Evolutionary conservation across 2,113 vertebrate species (phyloP).

Genomic region (Peucedramus taeniatus): DNA sequence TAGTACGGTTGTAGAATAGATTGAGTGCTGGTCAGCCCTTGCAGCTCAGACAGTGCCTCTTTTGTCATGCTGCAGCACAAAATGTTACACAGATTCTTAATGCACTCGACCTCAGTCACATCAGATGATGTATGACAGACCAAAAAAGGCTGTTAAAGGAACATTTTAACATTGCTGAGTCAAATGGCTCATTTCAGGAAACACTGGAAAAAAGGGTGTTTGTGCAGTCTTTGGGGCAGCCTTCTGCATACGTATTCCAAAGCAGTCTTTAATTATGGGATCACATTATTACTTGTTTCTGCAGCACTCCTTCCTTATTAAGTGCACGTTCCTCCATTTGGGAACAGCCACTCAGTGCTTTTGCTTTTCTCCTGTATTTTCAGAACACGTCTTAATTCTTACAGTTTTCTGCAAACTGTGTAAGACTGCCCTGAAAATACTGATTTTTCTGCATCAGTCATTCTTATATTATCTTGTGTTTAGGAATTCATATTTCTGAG

Average conservation of each 20-base stretch:
- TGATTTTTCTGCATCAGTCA: not conserved
- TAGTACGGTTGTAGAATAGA: not conserved
- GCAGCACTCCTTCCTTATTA: not conserved
- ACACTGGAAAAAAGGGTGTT: not conserved
- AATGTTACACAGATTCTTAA: not conserved
- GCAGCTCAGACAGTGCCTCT: not conserved
- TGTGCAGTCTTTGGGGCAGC: not conserved
- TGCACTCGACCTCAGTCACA: slow-evolving; percentile 11
- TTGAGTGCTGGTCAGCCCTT: not conserved
- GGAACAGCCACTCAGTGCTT: not conserved
- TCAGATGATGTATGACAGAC: slow-evolving; percentile 1
- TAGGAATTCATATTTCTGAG: not conserved
- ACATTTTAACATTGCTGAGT: not conserved
- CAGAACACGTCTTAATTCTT: not conserved
- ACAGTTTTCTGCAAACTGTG: not conserved
- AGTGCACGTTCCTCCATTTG: not conserved
- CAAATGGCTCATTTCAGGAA: slow-evolving; percentile 32
- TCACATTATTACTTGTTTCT: slow-evolving; percentile 29
- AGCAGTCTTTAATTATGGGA: slow-evolving; percentile 18
- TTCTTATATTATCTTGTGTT: not conserved
- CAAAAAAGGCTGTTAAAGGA: not conserved
- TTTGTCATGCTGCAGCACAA: not conserved
- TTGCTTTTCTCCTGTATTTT: not conserved
- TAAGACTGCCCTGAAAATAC: not conserved
- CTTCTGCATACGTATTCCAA: not conserved